Base-by-base conservation (phyloP, 2,888 invertebrate species). In the Gari tellinella region DNA sequence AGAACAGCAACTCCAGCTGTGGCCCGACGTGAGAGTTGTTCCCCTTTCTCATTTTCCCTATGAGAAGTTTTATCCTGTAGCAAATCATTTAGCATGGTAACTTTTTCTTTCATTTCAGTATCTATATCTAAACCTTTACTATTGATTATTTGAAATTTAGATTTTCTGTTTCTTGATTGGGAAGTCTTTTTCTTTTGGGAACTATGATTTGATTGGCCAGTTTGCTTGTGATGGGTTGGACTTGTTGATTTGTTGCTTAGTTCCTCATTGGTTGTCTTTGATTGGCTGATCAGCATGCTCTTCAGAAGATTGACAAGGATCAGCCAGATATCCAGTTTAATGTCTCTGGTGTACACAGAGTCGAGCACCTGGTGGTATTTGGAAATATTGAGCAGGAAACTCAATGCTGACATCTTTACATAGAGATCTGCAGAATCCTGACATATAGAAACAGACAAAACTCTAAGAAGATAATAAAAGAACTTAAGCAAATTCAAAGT, bases 271-370 rank as follows among this genome's bases (percentile, higher is more conserved):
- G 15, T 52, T 40, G 23, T 14, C 15, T 23, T 15, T 17, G 49
- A 41, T 23, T 63, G 41, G 14, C 41, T 17, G 37, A 25, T 40
- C 19, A 73, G 64, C 19, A 73, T 40, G 26, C 21, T 46, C 31
- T 48, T 63, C 1, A 75, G 53, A 15, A 62, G 19, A 2, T 12
- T 25, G 15, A 72, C 43, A 3, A 80, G 63, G 51, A 56, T 19
- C 19, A 49, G 49, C 80, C 80, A 80, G n/a, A 73, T 51, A 12
- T 46, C 40, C 15, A 64, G 38, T 41, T 73, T 80, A 7, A 40
- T 53, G 12, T 57, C 57, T 0, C 53, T 14, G n/a, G 55, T 40
- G 3, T 76, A 40, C 7, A 53, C 57, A 14, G 41, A 38, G 8
- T 48, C 45, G 1, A 70, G 43, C 2, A 61, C 26, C 12, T 17